Evolutionary conservation across 1,140 invertebrate species (phyloP).

Genomic region (Drosophila oshimai): DNA sequence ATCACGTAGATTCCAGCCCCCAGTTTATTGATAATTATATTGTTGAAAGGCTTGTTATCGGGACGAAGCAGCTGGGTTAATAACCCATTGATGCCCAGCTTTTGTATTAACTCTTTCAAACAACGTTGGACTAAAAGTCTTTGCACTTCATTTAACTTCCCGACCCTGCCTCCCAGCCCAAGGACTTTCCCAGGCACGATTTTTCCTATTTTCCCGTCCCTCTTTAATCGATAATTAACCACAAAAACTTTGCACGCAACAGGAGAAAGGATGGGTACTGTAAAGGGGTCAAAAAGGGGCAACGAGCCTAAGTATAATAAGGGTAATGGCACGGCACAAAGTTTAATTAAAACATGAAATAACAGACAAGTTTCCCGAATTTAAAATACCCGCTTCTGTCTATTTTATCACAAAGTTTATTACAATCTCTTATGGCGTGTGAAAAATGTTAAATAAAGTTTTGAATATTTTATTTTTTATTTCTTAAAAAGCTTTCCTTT

Average conservation of each 20-base stretch:
- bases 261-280: neutral
- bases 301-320: constrained; percentile 24
- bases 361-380: neutral
- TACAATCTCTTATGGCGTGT: too few species aligned
- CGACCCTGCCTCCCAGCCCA: neutral
- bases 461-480: too few species aligned
- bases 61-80: constrained; percentile 46
- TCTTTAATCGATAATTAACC: constrained; percentile 75
- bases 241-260: constrained; percentile 69
- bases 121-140: constrained; percentile 46
- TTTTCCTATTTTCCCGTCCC: constrained; percentile 4
- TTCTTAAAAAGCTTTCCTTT: too few species aligned
- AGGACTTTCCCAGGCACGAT: constrained; percentile 13
- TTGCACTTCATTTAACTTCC: constrained; percentile 78
- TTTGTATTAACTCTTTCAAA: constrained; percentile 51
- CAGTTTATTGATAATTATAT: constrained; percentile 18
- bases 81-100: constrained; percentile 59
- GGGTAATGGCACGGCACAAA: constrained; percentile 62
- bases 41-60: neutral
- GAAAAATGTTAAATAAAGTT: too few species aligned
- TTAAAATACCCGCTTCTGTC: neutral
- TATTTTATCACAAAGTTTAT: too few species aligned
- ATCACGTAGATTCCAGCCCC: constrained; percentile 18
- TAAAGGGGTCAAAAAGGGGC: neutral
- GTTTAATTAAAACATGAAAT: constrained; percentile 58